A percentile compares a stretch with the other conserved stretches of the same genome.
Evolutionary conservation across 2,797 vertebrate genomes (phyloP).

Genomic region (Paguma larvata): DNA sequence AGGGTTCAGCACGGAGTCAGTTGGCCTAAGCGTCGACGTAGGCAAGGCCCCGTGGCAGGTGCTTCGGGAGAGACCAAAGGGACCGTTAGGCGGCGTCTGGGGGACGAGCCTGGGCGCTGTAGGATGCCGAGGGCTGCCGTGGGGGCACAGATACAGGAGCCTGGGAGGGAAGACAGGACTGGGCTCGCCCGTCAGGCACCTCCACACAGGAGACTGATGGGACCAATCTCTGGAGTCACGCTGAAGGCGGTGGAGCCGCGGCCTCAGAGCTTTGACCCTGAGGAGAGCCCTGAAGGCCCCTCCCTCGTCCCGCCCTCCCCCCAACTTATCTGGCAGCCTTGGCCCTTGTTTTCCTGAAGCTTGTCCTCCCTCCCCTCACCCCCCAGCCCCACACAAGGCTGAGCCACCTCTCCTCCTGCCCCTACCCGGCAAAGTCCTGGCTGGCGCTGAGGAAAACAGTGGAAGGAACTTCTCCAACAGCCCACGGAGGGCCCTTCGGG

Average conservation of each 20-base stretch:
- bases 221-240: neutral
- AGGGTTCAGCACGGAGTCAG: neutral
- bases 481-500: neutral
- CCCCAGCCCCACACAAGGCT: neutral
- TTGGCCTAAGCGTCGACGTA: neutral
- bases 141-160: too few species aligned
- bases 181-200: neutral
- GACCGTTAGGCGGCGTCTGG: neutral
- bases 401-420: neutral
- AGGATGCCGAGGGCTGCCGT: neutral
- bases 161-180: rapidly evolving
- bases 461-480: neutral
- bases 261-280: neutral
- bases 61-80: neutral
- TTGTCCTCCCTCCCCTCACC: neutral
- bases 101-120: neutral
- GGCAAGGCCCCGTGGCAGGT: neutral
- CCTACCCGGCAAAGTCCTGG: neutral
- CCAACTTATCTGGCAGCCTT: neutral
- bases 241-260: neutral
- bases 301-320: neutral
- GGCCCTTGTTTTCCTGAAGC: neutral
- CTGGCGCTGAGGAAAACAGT: neutral
- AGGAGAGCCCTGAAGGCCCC: neutral
- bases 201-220: neutral